These are phyloP conservation scores for Ornithoptera alexandrae DNA, from an alignment of 2,888 invertebrate genomes.

Conservation along the genomic window DNA sequence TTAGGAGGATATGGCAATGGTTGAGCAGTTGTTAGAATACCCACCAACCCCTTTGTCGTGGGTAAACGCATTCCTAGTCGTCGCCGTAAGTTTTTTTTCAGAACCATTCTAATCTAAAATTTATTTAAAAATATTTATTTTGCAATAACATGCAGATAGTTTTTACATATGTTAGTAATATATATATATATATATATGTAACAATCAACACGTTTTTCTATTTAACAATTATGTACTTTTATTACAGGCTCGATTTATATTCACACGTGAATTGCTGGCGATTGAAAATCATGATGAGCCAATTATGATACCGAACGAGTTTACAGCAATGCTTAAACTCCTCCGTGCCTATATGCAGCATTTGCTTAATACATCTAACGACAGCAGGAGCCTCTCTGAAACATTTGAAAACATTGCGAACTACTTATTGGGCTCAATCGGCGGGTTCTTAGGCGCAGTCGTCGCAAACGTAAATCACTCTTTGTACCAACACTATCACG, in stretches of 20 bases:
- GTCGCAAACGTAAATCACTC: slow-evolving; percentile 29
- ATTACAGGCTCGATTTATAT: slow-evolving; percentile 5
- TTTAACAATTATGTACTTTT: neutral
- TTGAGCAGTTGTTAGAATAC: slow-evolving; percentile 39
- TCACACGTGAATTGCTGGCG: slow-evolving; percentile 17
- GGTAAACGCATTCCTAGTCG: slow-evolving; percentile 5
- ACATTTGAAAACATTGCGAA: slow-evolving; percentile 40
- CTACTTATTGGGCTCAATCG: slow-evolving; percentile 42
- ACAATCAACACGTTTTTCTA: no score
- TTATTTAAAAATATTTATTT: neutral
- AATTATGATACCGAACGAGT: slow-evolving; percentile 48
- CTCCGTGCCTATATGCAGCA: slow-evolving; percentile 49
- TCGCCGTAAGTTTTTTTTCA: slow-evolving; percentile 6
- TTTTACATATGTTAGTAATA: no score
- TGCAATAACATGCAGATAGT: neutral
- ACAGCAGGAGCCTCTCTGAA: neutral
- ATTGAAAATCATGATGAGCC: slow-evolving; percentile 36
- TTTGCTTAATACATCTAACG: slow-evolving; percentile 32
- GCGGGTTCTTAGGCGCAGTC: slow-evolving; percentile 45
- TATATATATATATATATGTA: no score
- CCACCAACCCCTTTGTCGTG: slow-evolving; percentile 33
- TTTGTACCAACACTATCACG: neutral
- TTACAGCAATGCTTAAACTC: slow-evolving; percentile 43
- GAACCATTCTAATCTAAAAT: neutral
- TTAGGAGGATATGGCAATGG: slow-evolving; percentile 46